Base-by-base conservation (phyloP, 2,113 vertebrate species). In the Nesoenas mayeri region DNA sequence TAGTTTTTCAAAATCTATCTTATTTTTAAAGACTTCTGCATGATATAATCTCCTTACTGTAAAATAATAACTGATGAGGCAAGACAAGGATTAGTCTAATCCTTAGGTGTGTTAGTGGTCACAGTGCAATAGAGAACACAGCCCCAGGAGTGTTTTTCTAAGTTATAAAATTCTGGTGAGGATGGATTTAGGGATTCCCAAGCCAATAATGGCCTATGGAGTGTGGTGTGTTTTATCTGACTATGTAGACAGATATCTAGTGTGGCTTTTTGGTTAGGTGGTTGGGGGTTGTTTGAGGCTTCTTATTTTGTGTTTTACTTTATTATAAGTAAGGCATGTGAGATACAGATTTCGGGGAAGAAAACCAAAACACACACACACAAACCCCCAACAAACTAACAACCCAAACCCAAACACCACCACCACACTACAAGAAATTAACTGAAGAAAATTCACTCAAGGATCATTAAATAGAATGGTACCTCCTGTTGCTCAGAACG, bases 1-100 rank as follows among this genome's bases (percentile, higher is more conserved):
- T 61, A 61, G 6, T n/a, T 15, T 32, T 36, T 12, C 3, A 1
- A 15, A 34, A 15, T 1, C 1, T n/a, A 61, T 50, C 18, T 79
- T 58, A 4, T 13, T 81, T 38, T 61, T 22, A 73, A 53, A 40
- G 53, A 31, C 88, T 71, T 44, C 36, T 71, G 11, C 6, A 6
- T 40, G 6, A 34, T 62, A 72, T 82, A 26, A 56, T 36, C 16
- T 82, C 62, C 7, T 50, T 85, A 14, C 4, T 28, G 11, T 75
- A 47, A 47, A 47, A 47, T 47, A 47, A 47, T 19, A 19, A 47
- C 42, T 79, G 20, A 58, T 67, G 5, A 26, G 24, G 16, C 69
- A 34, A 91, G 74, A 44, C 10, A 75, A 75, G 62, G 12, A 19
- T 61, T 84, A 32, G 12, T 34, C 19, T 42, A 73, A 65, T 64